Evolutionary conservation across 2,797 vertebrate species (phyloP).

Genomic region (Fistularia tabacaria): DNA sequence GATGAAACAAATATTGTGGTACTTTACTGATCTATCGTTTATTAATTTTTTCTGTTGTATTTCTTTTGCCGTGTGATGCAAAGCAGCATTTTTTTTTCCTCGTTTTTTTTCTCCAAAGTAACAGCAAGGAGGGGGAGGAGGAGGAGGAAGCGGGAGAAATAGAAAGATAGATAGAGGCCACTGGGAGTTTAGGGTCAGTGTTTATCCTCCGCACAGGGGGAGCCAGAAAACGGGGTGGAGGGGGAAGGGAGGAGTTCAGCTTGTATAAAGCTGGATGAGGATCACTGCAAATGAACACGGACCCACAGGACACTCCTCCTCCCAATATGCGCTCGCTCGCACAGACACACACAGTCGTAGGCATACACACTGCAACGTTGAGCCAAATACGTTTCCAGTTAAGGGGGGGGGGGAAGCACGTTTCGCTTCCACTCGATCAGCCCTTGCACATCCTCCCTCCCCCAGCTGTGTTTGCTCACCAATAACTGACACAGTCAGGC

Average conservation of each 20-base stretch:
- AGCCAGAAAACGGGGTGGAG: constrained; percentile 23
- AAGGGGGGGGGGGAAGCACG: constrained; percentile 38
- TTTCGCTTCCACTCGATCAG: constrained; percentile 46
- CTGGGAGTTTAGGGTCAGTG: constrained; percentile 33
- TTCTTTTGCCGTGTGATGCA: constrained; percentile 54
- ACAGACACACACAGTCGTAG: constrained; percentile 6
- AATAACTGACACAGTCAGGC: constrained; percentile 45
- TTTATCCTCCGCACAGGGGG: constrained; percentile 40
- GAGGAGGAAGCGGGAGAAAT: constrained; percentile 15
- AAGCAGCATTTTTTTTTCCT: constrained; percentile 41
- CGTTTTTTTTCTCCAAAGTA: constrained; percentile 26
- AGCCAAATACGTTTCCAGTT: constrained; percentile 54
- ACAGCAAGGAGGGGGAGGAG: constrained; percentile 21
- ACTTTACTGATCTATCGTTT: constrained; percentile 63
- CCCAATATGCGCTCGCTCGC: constrained; percentile 11
- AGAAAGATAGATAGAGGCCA: constrained; percentile 14
- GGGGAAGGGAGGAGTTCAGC: constrained; percentile 35
- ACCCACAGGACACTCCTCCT: constrained; percentile 39
- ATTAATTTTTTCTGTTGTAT: constrained; percentile 56
- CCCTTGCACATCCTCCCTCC: constrained; percentile 39
- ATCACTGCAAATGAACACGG: constrained; percentile 52
- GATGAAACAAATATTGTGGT: constrained; percentile 68
- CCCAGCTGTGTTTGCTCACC: constrained; percentile 48
- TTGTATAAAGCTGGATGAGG: constrained; percentile 42
- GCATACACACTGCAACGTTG: constrained; percentile 31